Conservation (phyloP, 1,140 invertebrate genomes). For the Diploscapter pachys region DNA sequence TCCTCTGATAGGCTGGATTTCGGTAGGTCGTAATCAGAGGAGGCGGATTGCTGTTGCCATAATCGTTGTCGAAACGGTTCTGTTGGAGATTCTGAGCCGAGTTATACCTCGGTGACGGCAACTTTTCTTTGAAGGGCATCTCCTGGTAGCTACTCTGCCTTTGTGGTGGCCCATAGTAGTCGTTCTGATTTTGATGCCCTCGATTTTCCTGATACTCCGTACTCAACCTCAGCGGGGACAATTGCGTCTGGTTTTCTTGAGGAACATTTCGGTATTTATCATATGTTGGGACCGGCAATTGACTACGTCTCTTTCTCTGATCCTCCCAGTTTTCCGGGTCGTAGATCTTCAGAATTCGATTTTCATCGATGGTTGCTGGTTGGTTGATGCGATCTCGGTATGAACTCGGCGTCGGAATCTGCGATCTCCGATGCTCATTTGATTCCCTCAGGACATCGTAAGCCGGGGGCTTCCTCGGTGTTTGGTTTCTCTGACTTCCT, state of each 20-base stretch:
- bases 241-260: no score
- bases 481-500: not conserved
- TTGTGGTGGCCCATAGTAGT: not conserved
- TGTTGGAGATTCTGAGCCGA: slow-evolving; percentile 3
- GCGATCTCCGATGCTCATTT: not conserved
- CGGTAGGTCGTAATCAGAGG: not conserved
- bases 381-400: not conserved
- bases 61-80: slow-evolving; percentile 4
- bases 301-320: no score
- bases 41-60: not conserved
- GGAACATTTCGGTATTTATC: no score
- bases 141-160: not conserved
- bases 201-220: no score
- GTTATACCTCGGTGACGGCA: slow-evolving; percentile 4
- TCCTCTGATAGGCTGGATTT: not conserved
- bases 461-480: not conserved
- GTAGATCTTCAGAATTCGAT: no score
- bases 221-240: no score
- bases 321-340: no score
- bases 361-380: no score
- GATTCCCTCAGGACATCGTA: not conserved
- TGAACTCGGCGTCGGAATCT: not conserved
- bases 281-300: no score
- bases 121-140: slow-evolving; percentile 1
- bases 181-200: no score